phyloP scores from a whole-genome alignment of 1,140 invertebrate species.

The Leptinotarsa texana region DNA sequence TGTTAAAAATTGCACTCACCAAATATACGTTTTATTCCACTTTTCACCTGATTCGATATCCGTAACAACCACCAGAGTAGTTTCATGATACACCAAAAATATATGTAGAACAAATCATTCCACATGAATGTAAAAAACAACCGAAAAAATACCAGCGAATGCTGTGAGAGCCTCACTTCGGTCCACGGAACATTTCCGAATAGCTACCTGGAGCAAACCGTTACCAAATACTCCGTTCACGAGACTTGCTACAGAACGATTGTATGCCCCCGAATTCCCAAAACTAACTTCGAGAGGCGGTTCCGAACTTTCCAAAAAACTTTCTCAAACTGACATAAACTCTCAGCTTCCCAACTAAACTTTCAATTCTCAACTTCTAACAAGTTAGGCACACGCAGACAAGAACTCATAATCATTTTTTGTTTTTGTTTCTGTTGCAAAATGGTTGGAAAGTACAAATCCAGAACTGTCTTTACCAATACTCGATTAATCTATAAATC shows the following conservation, averaged over 20 bases:
- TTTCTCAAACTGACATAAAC: constrained; percentile 52
- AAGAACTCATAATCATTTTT: not conserved
- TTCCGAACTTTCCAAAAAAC: constrained; percentile 47
- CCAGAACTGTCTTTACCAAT: too few species aligned
- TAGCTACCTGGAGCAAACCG: not conserved
- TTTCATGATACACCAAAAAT: too few species aligned
- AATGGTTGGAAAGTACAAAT: too few species aligned
- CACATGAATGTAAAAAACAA: too few species aligned
- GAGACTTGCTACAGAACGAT: constrained; percentile 16
- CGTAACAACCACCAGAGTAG: too few species aligned
- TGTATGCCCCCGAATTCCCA: constrained; percentile 35
- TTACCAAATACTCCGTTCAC: constrained; percentile 1
- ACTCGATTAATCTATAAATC: too few species aligned
- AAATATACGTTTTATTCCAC: too few species aligned
- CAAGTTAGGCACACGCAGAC: not conserved
- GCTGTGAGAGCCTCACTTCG: not conserved
- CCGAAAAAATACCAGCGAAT: not conserved
- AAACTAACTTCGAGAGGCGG: constrained; percentile 46
- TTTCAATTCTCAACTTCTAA: constrained; percentile 25
- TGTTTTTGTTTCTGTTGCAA: not conserved
- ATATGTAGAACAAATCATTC: too few species aligned
- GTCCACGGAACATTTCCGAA: not conserved
- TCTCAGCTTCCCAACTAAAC: constrained; percentile 28
- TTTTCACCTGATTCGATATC: too few species aligned
- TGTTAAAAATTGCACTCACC: too few species aligned